Base-by-base conservation (phyloP, 2,113 vertebrate genomes). In the Centrocercus urophasianus region DNA sequence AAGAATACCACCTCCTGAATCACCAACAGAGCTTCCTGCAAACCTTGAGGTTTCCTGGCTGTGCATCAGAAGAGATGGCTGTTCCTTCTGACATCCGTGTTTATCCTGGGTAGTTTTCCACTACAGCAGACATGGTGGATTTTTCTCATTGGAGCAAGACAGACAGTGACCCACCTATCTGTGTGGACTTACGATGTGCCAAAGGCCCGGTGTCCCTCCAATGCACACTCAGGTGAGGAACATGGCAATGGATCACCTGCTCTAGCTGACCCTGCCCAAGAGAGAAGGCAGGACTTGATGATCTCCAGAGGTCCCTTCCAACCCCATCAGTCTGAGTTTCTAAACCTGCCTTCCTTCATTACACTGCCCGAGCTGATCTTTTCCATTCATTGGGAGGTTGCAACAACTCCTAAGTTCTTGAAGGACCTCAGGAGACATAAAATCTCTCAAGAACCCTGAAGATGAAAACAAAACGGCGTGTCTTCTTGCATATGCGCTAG, bases 1-100 rank as follows among this genome's bases (percentile, higher is more conserved):
- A 96, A 96, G 76, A 83, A 90, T 93, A 70, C 65, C 70, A 93
- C 36, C 75, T 74, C 65, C 20, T 97, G 97, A 97, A 94, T 96
- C 93, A 95, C 67, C 70, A 94, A 90, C 42, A 64, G 13, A 64
- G 75, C 89, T 72, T 93, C 81, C 94, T 94, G 83, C 84, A 95
- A 77, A 93, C 84, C 81, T 84, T 95, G 86, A 93, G 74, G 72
- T 96, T 95, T 96, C 89, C 96, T 97, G 94, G 94, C 76, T 15
- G 3, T 74, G 28, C 72, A 89, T 89, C 88, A 75, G 43, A 93
- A 78, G 43, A 96, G n/a, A 67, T 75, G 74, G 85, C 93, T 93
- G 65, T 90, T 94, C 84, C 61, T 94, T 86, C 45, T 59, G 79
- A 78, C 73, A 56, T 54, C 82, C 89, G 70, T 86, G 34, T 95